phyloP scores from a whole-genome alignment of 1,140 invertebrate species.

The roundworm (Caenorhabditis elegans) region DNA sequence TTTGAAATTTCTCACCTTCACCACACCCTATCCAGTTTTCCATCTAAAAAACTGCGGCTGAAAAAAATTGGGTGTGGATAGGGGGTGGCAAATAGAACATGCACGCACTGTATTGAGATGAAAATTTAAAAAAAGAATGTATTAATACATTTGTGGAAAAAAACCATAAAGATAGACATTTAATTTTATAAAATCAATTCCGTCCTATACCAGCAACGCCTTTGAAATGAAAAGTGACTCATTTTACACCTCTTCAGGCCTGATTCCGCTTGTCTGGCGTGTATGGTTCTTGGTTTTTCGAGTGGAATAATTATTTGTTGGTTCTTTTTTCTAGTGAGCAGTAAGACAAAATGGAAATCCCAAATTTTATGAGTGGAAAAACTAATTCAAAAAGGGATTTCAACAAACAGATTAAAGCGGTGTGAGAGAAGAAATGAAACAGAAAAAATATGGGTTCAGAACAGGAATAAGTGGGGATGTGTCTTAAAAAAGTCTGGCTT shows the following conservation, averaged over 20 bases:
- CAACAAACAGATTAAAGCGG: not conserved
- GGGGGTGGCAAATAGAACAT: too few relatives aligned
- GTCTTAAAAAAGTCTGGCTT: not conserved
- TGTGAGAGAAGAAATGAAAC: not conserved
- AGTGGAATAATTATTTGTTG: not conserved
- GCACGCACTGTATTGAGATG: too few relatives aligned
- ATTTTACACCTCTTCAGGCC: too few relatives aligned
- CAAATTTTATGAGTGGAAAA: not conserved
- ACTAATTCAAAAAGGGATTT: not conserved
- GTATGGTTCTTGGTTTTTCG: not conserved
- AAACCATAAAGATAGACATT: too few relatives aligned
- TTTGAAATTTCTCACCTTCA: too few relatives aligned
- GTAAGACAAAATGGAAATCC: not conserved
- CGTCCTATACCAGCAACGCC: not conserved
- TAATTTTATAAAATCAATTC: too few relatives aligned
- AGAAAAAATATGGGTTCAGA: too few relatives aligned
- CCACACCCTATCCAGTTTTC: too few relatives aligned
- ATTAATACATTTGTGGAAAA: not conserved
- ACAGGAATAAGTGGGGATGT: not conserved
- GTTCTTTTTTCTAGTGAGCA: not conserved
- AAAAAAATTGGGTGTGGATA: too few relatives aligned
- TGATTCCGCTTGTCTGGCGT: not conserved
- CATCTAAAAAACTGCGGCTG: too few relatives aligned
- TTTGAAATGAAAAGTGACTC: not conserved
- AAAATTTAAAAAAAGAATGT: too few relatives aligned